phyloP scores from a whole-genome alignment of 2,113 vertebrate genomes.

The Paradoxurus hermaphroditus region DNA sequence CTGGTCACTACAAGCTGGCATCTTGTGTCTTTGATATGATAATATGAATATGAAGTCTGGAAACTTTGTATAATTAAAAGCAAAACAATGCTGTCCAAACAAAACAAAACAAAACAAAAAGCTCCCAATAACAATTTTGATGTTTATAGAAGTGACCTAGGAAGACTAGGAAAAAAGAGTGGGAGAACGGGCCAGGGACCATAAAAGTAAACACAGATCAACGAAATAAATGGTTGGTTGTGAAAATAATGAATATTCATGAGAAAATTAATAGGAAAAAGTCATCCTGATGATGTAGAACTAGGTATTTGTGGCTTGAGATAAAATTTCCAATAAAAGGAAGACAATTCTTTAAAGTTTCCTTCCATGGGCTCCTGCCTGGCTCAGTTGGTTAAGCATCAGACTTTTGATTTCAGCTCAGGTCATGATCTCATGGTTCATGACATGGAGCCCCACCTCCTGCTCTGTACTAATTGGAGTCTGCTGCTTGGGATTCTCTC shows the following conservation, averaged over 20 bases:
- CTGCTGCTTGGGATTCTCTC: too few species aligned
- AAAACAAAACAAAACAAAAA: background rate
- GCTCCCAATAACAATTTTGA: background rate
- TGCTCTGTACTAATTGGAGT: too few species aligned
- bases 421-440: too few species aligned
- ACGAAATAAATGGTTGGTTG: background rate
- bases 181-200: background rate
- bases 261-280: background rate
- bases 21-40: constrained; percentile 70
- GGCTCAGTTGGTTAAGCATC: too few species aligned
- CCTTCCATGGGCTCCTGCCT: background rate
- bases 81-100: constrained; percentile 47
- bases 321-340: background rate
- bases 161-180: background rate
- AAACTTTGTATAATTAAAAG: constrained; percentile 76
- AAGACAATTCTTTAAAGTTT: background rate
- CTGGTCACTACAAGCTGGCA: constrained; percentile 65
- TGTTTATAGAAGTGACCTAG: background rate
- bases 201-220: constrained; percentile 9
- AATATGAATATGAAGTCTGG: constrained; percentile 74
- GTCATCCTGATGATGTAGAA: background rate
- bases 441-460: too few species aligned
- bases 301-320: background rate
- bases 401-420: too few species aligned
- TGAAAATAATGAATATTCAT: constrained; percentile 13